These are phyloP conservation scores for Vespertilio murinus DNA, from an alignment of 2,797 vertebrate genomes.

Conservation along the genomic window DNA sequence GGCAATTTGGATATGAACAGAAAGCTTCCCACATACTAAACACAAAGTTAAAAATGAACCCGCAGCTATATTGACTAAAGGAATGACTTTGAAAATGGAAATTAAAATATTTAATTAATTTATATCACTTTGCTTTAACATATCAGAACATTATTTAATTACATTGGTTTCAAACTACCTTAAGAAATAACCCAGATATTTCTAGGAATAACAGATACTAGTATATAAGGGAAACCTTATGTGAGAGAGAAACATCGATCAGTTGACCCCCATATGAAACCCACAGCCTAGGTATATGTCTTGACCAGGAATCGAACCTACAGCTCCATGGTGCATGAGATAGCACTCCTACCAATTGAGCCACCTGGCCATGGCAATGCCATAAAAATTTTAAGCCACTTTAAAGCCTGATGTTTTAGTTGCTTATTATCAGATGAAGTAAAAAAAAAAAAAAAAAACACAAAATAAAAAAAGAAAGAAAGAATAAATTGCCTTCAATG, in stretches of 20 bases:
- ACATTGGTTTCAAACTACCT: neutral
- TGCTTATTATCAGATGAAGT: neutral
- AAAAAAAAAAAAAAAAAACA: neutral
- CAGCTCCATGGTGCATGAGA: neutral
- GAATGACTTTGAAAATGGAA: neutral
- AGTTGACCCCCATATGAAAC: neutral
- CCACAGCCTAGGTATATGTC: neutral
- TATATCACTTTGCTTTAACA: neutral
- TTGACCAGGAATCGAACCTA: neutral
- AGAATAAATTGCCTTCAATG: neutral
- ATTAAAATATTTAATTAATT: conserved; percentile 17
- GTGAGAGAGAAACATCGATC: neutral
- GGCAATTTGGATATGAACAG: neutral
- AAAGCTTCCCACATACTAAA: neutral
- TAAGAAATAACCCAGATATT: neutral
- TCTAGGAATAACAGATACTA: neutral
- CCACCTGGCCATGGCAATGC: neutral
- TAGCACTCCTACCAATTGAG: neutral
- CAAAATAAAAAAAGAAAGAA: neutral
- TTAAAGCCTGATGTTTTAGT: neutral
- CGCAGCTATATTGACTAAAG: neutral
- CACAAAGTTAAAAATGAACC: neutral
- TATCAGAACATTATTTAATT: neutral
- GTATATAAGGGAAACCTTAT: neutral
- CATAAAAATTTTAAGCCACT: neutral